These are phyloP conservation scores for Cydia fagiglandana DNA, from an alignment of 1,140 invertebrate species.

Conservation along the genomic window DNA sequence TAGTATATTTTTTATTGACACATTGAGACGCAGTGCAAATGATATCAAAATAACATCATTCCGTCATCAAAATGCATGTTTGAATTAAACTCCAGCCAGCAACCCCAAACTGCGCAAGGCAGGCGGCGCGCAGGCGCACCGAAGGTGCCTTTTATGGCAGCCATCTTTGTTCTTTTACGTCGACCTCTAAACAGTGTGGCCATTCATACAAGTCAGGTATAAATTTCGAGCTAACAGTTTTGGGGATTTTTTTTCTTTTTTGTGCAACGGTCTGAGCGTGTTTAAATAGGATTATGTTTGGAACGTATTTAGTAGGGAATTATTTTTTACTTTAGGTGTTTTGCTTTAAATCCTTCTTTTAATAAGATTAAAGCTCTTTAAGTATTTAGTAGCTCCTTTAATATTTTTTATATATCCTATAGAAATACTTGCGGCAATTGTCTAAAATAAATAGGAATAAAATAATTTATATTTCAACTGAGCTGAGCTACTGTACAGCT, in stretches of 20 bases:
- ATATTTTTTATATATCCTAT: not conserved
- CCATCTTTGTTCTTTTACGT: constrained; percentile 71
- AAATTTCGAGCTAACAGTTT: constrained; percentile 68
- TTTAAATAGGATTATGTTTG: constrained; percentile 35
- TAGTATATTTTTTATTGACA: too few relatives aligned
- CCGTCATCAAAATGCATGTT: not conserved
- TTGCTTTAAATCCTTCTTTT: not conserved
- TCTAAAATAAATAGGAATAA: too few relatives aligned
- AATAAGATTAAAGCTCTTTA: not conserved
- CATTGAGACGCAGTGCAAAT: too few relatives aligned
- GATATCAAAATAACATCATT: not conserved
- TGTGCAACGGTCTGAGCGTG: constrained; percentile 31
- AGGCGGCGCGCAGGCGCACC: constrained; percentile 62
- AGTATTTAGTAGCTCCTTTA: not conserved
- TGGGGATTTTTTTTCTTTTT: constrained; percentile 45
- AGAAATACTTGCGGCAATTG: too few relatives aligned
- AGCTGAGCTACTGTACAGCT: too few relatives aligned
- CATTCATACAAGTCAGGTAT: constrained; percentile 77
- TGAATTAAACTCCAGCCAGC: not conserved
- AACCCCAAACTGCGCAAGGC: constrained; percentile 69
- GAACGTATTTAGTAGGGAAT: constrained; percentile 3
- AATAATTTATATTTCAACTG: too few relatives aligned
- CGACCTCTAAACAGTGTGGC: constrained; percentile 66
- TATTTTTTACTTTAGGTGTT: not conserved
- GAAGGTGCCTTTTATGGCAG: constrained; percentile 71